These are phyloP conservation scores for Drosophila trapezifrons DNA, from an alignment of 1,140 invertebrate species.

Conservation along the genomic window DNA sequence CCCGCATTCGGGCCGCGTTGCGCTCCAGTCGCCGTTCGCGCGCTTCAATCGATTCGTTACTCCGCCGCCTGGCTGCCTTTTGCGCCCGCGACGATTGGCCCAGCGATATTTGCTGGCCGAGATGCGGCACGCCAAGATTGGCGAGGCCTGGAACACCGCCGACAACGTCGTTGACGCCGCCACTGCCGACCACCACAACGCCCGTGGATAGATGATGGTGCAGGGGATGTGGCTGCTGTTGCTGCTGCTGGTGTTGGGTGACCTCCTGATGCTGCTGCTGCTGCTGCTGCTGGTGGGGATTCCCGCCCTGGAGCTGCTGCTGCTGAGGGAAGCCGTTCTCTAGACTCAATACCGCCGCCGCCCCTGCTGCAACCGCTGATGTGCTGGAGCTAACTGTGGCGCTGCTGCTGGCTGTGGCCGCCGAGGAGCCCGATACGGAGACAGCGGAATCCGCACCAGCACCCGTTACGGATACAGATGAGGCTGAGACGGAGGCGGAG, in stretches of 20 bases:
- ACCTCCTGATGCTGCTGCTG: slow-evolving; percentile 48
- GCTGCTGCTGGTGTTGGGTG: slow-evolving; percentile 54
- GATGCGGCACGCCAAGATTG: slow-evolving; percentile 31
- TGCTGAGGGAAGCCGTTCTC: slow-evolving; percentile 62
- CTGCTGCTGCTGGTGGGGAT: slow-evolving; percentile 56
- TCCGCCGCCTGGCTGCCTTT: slow-evolving; percentile 76
- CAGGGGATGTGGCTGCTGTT: slow-evolving; percentile 65
- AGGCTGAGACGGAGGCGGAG: slow-evolving; percentile 38
- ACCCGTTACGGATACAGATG: slow-evolving; percentile 46
- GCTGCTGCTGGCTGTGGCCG: slow-evolving; percentile 20
- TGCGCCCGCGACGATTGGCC: slow-evolving; percentile 68
- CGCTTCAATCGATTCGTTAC: slow-evolving; percentile 81
- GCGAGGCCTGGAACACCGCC: slow-evolving; percentile 35
- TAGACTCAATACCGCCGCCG: slow-evolving; percentile 40
- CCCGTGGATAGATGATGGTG: slow-evolving; percentile 77
- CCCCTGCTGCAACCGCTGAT: slow-evolving; percentile 23
- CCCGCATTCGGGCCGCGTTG: slow-evolving; percentile 83
- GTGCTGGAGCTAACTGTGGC: slow-evolving; percentile 20
- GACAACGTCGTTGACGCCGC: slow-evolving; percentile 3
- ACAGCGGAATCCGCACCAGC: slow-evolving; percentile 39
- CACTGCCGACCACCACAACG: slow-evolving; percentile 54
- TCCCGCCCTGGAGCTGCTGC: slow-evolving; percentile 39
- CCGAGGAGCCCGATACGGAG: slow-evolving; percentile 9
- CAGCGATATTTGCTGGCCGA: slow-evolving; percentile 38
- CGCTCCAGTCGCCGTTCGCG: slow-evolving; percentile 74